Conservation (phyloP, 1,140 invertebrate genomes). For the Drosophila repleta region DNA sequence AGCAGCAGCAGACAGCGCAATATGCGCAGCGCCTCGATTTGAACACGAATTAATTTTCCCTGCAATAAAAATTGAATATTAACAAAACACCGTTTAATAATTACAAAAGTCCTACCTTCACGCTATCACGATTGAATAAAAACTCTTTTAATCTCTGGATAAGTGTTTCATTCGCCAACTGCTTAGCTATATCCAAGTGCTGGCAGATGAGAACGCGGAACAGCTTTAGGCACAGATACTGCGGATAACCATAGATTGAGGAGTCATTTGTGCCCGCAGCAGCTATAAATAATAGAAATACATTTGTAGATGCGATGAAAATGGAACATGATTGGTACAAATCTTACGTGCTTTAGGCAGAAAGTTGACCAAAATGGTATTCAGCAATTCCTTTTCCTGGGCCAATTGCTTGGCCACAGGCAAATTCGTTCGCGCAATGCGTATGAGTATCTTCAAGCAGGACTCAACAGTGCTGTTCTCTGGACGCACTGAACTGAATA, state of each 20-base stretch:
- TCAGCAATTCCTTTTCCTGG: conserved; percentile 85
- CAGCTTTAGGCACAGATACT: conserved; percentile 70
- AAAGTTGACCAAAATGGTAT: conserved; percentile 86
- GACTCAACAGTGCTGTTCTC: conserved; percentile 87
- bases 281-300: neutral
- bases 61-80: conserved; percentile 36
- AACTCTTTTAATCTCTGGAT: conserved; percentile 59
- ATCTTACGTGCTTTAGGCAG: conserved; percentile 76
- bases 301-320: too few species aligned
- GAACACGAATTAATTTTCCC: conserved; percentile 84
- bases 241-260: conserved; percentile 65
- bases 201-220: conserved; percentile 71
- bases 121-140: conserved; percentile 62
- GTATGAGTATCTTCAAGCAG: conserved; percentile 89
- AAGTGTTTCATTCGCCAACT: conserved; percentile 44
- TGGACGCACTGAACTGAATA: conserved; percentile 87
- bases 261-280: conserved; percentile 13
- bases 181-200: conserved; percentile 62
- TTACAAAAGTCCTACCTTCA: conserved; percentile 52
- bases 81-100: conserved; percentile 11
- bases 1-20: conserved; percentile 69
- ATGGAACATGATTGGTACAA: too few species aligned
- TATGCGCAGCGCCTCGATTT: conserved; percentile 85
- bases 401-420: conserved; percentile 86
- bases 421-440: conserved; percentile 88